phyloP scores from a whole-genome alignment of 1,140 invertebrate genomes.

The Drosophila rhopaloa region DNA sequence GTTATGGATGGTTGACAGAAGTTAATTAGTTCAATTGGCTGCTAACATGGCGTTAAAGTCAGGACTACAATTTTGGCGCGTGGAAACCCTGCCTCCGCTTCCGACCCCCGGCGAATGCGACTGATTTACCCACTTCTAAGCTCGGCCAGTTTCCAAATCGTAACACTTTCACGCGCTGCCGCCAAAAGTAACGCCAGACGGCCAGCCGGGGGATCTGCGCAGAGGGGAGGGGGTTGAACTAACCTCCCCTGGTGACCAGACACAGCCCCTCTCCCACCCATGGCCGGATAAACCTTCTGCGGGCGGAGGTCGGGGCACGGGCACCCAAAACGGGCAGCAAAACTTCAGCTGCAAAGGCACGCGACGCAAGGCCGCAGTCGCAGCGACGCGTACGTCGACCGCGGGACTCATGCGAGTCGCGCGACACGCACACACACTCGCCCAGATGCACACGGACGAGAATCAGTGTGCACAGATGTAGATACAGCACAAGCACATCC shows the following conservation, averaged over 20 bases:
- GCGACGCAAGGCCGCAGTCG: conserved; percentile 64
- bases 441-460: background rate
- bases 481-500: conserved; percentile 47
- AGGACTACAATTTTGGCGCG: background rate
- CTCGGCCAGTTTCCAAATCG: conserved; percentile 69
- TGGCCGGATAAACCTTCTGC: conserved; percentile 33
- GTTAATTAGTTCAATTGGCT: background rate
- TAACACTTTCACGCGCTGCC: conserved; percentile 73
- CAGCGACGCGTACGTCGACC: conserved; percentile 59
- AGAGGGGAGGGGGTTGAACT: background rate
- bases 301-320: background rate
- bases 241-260: conserved; percentile 30
- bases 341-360: conserved; percentile 68
- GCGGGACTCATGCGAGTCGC: conserved; percentile 51
- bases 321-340: conserved; percentile 43
- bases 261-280: conserved; percentile 20
- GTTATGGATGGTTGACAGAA: too few relatives aligned
- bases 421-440: conserved; percentile 57
- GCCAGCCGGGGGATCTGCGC: background rate
- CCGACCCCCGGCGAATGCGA: conserved; percentile 15
- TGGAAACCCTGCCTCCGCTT: background rate
- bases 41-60: background rate
- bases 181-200: conserved; percentile 58
- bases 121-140: conserved; percentile 80
- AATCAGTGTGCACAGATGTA: conserved; percentile 25